A percentile compares a stretch with the other conserved stretches of the same genome.
phyloP scores from a whole-genome alignment of 2,888 invertebrate genomes.

The Bimastos eiseni region DNA sequence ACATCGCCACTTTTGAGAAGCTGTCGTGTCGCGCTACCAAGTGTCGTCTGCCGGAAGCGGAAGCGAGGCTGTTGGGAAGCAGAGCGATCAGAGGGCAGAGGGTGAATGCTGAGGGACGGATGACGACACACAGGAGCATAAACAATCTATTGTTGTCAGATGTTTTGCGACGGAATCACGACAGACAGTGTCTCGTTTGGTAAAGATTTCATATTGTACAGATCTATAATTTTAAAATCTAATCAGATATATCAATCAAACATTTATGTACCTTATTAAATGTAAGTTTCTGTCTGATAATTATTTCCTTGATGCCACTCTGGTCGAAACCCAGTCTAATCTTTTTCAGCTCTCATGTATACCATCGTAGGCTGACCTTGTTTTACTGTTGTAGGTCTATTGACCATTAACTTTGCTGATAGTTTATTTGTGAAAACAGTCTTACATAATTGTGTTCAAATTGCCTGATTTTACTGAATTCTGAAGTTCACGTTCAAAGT shows the following conservation, averaged over 20 bases:
- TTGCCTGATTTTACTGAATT: too few species aligned
- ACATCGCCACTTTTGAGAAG: slow-evolving; percentile 7
- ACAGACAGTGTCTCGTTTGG: slow-evolving; percentile 8
- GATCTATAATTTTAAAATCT: neutral
- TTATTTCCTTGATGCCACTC: too few species aligned
- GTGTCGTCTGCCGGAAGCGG: neutral
- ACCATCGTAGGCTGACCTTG: too few species aligned
- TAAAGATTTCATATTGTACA: neutral
- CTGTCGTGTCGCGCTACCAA: slow-evolving; percentile 25
- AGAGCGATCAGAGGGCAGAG: neutral
- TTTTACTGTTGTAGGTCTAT: too few species aligned
- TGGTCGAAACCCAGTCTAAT: too few species aligned
- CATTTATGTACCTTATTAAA: neutral
- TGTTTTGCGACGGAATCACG: neutral
- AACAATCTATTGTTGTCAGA: neutral
- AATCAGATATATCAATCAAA: neutral
- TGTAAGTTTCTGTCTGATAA: too few species aligned
- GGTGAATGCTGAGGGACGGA: neutral
- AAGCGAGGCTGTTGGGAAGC: neutral
- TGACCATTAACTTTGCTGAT: too few species aligned
- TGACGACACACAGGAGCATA: neutral
- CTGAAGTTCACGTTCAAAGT: too few species aligned
- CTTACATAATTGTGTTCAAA: too few species aligned
- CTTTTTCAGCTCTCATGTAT: too few species aligned
- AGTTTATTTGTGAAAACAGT: too few species aligned